A percentile compares a stretch with the other conserved stretches of the same genome.
Evolutionary conservation across 2,888 invertebrate genomes (phyloP).

Genomic region (Nomada ferruginata): DNA sequence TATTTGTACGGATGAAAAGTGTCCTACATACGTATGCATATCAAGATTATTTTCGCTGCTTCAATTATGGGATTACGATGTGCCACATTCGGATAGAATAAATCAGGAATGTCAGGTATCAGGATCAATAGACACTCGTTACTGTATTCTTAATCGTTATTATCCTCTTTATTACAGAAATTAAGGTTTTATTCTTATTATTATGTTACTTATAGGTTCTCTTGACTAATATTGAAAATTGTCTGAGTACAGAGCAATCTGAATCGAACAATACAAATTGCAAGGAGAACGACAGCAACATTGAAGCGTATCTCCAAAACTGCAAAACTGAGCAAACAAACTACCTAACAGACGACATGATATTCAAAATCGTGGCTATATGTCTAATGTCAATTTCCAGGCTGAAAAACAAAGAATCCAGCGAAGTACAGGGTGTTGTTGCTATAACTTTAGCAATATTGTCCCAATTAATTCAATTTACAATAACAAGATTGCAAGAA

Average conservation of each 20-base stretch:
- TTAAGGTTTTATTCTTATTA: not conserved
- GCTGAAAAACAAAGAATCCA: constrained; percentile 90
- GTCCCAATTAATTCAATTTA: constrained; percentile 88
- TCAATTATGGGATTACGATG: constrained; percentile 80
- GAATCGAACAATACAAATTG: constrained; percentile 59
- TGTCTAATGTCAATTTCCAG: constrained; percentile 92
- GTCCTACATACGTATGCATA: constrained; percentile 75
- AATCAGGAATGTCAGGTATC: constrained; percentile 80
- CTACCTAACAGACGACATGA: constrained; percentile 85
- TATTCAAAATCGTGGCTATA: constrained; percentile 93
- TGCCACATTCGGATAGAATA: constrained; percentile 76
- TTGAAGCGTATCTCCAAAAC: constrained; percentile 76
- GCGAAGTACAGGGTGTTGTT: constrained; percentile 92
- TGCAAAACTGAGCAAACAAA: constrained; percentile 73
- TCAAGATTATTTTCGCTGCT: constrained; percentile 79
- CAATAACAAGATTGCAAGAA: constrained; percentile 78
- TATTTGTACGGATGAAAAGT: constrained; percentile 77
- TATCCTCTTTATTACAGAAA: too few species aligned
- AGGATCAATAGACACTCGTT: not conserved
- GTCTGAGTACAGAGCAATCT: constrained; percentile 71
- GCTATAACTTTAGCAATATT: constrained; percentile 94
- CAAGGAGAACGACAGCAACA: constrained; percentile 72
- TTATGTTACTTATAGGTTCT: constrained; percentile 71
- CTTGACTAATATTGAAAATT: constrained; percentile 78
- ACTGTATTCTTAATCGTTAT: not conserved